These are phyloP conservation scores for Caenorhabditis virilis DNA, from an alignment of 2,888 invertebrate species.

Conservation along the genomic window DNA sequence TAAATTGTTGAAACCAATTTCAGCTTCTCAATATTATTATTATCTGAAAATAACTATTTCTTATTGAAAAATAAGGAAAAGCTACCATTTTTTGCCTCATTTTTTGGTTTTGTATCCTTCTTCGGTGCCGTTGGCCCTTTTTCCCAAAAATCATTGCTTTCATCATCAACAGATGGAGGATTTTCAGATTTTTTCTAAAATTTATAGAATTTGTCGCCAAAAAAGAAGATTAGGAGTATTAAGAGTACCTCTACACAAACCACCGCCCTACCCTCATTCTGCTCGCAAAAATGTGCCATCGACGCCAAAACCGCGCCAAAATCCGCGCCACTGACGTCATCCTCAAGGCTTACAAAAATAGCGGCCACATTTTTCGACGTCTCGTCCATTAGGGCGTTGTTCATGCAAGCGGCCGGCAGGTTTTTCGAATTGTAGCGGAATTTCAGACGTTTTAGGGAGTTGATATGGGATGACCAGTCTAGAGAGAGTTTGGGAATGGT, in stretches of 20 bases:
- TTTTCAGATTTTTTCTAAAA: background rate
- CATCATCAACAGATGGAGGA: background rate
- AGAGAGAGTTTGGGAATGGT: conserved; percentile 7
- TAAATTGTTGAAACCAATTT: conserved; percentile 13
- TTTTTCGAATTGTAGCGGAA: conserved; percentile 17
- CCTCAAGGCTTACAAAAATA: conserved; percentile 11
- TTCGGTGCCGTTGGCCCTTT: too few species aligned
- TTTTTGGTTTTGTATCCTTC: too few species aligned
- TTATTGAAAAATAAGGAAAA: too few species aligned
- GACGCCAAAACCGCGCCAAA: conserved; percentile 25
- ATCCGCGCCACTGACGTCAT: conserved; percentile 6
- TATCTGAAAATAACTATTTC: too few species aligned
- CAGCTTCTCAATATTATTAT: background rate
- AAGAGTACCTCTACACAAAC: conserved; percentile 7
- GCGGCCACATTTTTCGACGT: conserved; percentile 19
- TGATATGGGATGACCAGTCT: conserved; percentile 15
- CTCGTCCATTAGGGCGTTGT: conserved; percentile 1
- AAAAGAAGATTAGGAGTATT: background rate
- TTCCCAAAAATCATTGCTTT: background rate
- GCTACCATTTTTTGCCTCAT: too few species aligned
- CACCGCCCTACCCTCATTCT: conserved; percentile 17
- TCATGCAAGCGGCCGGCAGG: conserved; percentile 1
- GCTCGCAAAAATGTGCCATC: conserved; percentile 19
- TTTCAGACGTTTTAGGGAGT: conserved; percentile 12
- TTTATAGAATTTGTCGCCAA: background rate